Evolutionary conservation across 2,888 invertebrate species (phyloP), one percentile per base, ranked within the genome.

Genomic region (Drosophila antonietae): DNA sequence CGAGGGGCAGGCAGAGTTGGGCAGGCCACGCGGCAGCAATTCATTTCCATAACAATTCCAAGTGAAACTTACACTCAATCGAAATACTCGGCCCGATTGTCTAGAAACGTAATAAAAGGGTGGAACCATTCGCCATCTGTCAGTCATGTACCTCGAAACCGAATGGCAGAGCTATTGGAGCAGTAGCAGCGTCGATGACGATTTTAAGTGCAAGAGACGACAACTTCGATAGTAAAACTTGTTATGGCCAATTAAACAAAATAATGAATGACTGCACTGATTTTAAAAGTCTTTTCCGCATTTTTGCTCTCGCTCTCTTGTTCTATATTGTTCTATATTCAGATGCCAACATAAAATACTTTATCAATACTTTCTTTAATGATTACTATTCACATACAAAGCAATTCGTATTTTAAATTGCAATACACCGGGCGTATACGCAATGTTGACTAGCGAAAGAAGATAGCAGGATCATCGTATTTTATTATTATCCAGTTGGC

Each of bases 181-280:
- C 55, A 35, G 55, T 52, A 67, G 52, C 46, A 44, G 35, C 23
- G 57, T 15, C 56, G 43, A 57, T 57, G 56, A 57, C 31, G 56
- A 44, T 31, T 33, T 47, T 39, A 44, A 39, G 60, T 62, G 51
- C 58, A 59, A 44, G 51, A 51, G 65, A 57, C 67, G 60, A 68
- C 70, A 63, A 75, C 68, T 73, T 57, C 74, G 73, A 75, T 73
- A 83, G 82, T 88, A 85, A 90, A 88, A 88, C 85, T 73, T 70
- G 78, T 88, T 87, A 89, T 84, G 81, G 86, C 76, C 88, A 90
- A 90, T 90, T 90, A 88, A 90, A 88, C 75, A 83, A 83, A 88
- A 87, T 87, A 81, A 77, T 90, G 80, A 90, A 83, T 73, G 53
- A 57, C 60, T 46, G 73, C 77, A 70, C 60, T 68, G 81, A 47